Evolutionary conservation across 2,113 vertebrate species (phyloP), one percentile per base, ranked within the genome.

Genomic region (Microcebus murinus): DNA sequence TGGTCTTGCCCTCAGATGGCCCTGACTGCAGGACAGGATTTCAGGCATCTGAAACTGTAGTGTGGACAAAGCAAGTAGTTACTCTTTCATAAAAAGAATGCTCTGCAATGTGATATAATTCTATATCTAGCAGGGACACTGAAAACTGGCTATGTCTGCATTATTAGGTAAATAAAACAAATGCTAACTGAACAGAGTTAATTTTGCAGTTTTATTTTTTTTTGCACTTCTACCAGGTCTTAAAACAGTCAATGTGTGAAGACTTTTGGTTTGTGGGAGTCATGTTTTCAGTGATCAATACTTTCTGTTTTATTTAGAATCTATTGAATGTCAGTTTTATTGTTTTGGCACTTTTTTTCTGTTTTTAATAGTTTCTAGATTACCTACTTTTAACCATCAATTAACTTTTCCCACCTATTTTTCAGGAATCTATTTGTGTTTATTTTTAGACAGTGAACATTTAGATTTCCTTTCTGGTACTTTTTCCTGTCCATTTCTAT

Each of bases 341-440:
- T 96, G 79, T 86, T 97, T 97, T 97, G 80, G 96, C 71, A 93
- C 98, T 97, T 83, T 42, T 61, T 94, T 97, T 98, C 79, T 80
- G 85, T 98, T 96, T 90, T 74, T 84, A 97, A 95, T 97, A 95
- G 90, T 97, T 98, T 97, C 84, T 98, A 97, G 93, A 81, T 96
- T 96, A 86, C 31, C 97, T 98, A 97, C 92, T 98, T 97, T 97
- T 95, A 98, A 97, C 82, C 95, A 95, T 98, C 96, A 96, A 91
- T 82, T 65, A 87, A 68, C 8, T 94, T 86, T 92, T 59, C 76
- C 63, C 59, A 91, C 34, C 76, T 97, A 36, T 94, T 97, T 97
- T 97, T 79, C 91, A 87, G 97, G 73, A 87, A 94, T 97, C 91
- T 95, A 77, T 71, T 42, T 83, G 21, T 59, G 50, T 96, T 96